Conservation (phyloP, 2,113 vertebrate species). For the Opisthocomus hoazin region DNA sequence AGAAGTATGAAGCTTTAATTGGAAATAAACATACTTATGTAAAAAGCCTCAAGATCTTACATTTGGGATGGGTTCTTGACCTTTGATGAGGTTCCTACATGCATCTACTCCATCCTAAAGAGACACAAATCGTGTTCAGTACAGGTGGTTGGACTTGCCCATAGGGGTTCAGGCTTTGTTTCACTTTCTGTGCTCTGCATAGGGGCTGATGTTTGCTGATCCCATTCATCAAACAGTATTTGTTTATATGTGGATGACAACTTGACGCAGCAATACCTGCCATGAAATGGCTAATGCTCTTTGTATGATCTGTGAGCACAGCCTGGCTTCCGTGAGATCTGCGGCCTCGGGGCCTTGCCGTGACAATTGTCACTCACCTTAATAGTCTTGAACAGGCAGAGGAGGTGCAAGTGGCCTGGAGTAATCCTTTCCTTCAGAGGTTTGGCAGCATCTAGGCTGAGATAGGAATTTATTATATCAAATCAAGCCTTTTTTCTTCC, state of each 20-base stretch:
- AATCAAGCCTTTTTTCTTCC: not conserved
- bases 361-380: not conserved
- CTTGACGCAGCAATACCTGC: fast-evolving
- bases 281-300: not conserved
- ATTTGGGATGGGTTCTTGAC: not conserved
- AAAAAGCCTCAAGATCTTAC: not conserved
- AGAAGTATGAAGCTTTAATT: not conserved
- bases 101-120: not conserved
- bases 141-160: fast-evolving
- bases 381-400: not conserved
- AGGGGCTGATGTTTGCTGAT: not conserved
- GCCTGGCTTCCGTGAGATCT: not conserved
- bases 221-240: not conserved
- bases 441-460: not conserved
- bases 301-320: not conserved
- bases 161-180: not conserved
- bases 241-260: not conserved
- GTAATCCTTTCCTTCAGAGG: not conserved
- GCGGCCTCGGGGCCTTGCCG: not conserved
- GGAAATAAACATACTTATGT: not conserved
- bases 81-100: not conserved
- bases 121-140: fast-evolving
- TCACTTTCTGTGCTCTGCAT: not conserved
- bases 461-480: not conserved
- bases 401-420: not conserved